phyloP scores from a whole-genome alignment of 2,888 invertebrate species.

The Capitulum mitella region DNA sequence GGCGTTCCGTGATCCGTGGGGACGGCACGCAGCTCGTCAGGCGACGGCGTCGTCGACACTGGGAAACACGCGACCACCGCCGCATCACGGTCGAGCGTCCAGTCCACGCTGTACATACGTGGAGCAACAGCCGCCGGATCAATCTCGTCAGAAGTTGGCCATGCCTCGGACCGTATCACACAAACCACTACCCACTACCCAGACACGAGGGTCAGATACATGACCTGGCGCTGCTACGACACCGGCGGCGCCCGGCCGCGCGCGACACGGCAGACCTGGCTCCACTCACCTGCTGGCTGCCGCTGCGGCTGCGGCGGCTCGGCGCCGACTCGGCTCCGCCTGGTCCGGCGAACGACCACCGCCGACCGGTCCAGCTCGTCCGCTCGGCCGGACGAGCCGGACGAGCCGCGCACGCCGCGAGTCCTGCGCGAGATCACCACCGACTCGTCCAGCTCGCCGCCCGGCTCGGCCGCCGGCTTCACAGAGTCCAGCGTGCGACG shows the following conservation, averaged over 20 bases:
- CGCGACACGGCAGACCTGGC: neutral
- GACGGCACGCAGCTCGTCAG: neutral
- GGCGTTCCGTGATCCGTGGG: neutral
- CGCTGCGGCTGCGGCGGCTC: neutral
- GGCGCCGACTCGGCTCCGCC: neutral
- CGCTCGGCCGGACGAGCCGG: neutral
- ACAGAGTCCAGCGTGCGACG: neutral
- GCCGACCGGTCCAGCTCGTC: neutral
- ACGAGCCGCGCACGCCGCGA: neutral
- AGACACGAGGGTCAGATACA: too few species aligned
- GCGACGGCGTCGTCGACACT: neutral
- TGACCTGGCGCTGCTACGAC: neutral
- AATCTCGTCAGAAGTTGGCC: too few species aligned
- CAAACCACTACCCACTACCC: too few species aligned
- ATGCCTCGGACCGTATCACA: too few species aligned
- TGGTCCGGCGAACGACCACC: neutral
- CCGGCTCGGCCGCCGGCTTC: neutral
- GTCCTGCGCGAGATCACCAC: neutral
- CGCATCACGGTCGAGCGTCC: too few species aligned
- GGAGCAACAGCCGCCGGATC: neutral
- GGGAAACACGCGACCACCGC: neutral
- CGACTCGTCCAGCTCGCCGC: neutral
- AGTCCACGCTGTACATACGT: too few species aligned
- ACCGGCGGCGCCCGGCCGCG: neutral
- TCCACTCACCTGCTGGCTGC: neutral